Base-by-base conservation (phyloP, 2,113 vertebrate species). In the Antigone vipio region DNA sequence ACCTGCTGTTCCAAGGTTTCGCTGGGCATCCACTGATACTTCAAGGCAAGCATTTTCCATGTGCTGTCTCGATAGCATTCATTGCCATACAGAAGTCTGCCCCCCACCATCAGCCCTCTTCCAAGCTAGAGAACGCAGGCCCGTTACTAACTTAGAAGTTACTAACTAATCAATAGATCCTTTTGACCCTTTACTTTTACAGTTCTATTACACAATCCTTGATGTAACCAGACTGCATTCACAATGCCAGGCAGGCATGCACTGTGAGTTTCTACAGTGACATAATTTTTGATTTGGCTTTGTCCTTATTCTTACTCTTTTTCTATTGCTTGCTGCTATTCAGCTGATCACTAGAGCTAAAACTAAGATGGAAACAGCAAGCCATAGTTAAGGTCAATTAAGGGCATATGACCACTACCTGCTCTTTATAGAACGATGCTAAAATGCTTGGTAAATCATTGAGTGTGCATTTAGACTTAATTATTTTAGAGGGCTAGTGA, bases 31-130 rank as follows among this genome's bases (percentile, higher is more conserved):
- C 60, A 9, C 0, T n/a, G 56, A n/a, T 20, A 71, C 40, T n/a
- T 64, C 12, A 24, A 55, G 66, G n/a, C 77, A 67, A 19, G 22
- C 0, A 34, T 18, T 80, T 50, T 12, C 6, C 0, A 15, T 0
- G 2, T 50, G 62, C 49, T 52, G 34, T 12, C 32, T 49, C 49
- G 56, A 15, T 4, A 68, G 58, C 40, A 23, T 6, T 52, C 63
- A 22, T 1, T n/a, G 40, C 53, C 7, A 6, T 8, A 38, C 49
- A 23, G 9, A 59, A 68, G 24, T 9, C 78, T 50, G 44, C 0
- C 21, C 34, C 49, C 19, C 42, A 40, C 12, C 60, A 50, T 38
- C 82, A 75, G 53, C 27, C 16, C 45, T 32, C 9, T 44, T 60
- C 45, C 64, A 77, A 40, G 35, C 30, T 20, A 22, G 30, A 58